These are phyloP conservation scores for Lottia gigantea DNA, from an alignment of 2,888 invertebrate species.

Conservation along the genomic window DNA sequence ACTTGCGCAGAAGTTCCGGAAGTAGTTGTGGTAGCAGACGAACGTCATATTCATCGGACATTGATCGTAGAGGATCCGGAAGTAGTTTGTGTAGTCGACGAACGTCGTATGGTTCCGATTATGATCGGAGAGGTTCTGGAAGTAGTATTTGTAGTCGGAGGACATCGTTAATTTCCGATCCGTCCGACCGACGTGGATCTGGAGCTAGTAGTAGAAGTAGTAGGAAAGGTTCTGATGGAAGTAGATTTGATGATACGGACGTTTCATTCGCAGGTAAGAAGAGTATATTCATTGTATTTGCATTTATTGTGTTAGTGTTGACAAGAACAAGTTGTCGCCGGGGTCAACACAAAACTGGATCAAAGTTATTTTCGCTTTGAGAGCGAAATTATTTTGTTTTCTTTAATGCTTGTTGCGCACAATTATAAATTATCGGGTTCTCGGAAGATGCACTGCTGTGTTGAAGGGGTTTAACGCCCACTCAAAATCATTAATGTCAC, in stretches of 20 bases:
- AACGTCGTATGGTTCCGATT: conserved; percentile 56
- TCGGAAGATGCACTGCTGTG: too few species aligned
- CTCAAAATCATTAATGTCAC: too few species aligned
- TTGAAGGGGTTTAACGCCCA: too few species aligned
- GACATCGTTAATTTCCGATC: conserved; percentile 57
- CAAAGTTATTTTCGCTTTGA: too few species aligned
- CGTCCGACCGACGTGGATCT: conserved; percentile 53
- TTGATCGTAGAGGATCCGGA: conserved; percentile 52
- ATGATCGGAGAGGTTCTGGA: conserved; percentile 54
- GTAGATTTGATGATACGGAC: conserved; percentile 56
- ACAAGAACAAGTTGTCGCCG: too few species aligned
- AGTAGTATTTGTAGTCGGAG: conserved; percentile 56
- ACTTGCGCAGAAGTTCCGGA: conserved; percentile 35
- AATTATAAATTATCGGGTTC: too few species aligned
- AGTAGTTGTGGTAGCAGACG: conserved; percentile 43
- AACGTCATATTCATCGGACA: conserved; percentile 49
- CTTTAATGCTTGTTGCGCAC: too few species aligned
- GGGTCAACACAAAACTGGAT: too few species aligned
- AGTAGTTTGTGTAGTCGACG: conserved; percentile 57
- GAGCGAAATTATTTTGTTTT: too few species aligned
- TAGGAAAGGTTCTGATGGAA: conserved; percentile 57
- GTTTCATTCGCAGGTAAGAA: conserved; percentile 53
- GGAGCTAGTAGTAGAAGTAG: conserved; percentile 50
- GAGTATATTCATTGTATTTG: neutral
- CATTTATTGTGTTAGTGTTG: too few species aligned